Evolutionary conservation across 2,888 invertebrate genomes (phyloP), one percentile per base, ranked within the genome.

Genomic region (Micoletzkya japonica): DNA sequence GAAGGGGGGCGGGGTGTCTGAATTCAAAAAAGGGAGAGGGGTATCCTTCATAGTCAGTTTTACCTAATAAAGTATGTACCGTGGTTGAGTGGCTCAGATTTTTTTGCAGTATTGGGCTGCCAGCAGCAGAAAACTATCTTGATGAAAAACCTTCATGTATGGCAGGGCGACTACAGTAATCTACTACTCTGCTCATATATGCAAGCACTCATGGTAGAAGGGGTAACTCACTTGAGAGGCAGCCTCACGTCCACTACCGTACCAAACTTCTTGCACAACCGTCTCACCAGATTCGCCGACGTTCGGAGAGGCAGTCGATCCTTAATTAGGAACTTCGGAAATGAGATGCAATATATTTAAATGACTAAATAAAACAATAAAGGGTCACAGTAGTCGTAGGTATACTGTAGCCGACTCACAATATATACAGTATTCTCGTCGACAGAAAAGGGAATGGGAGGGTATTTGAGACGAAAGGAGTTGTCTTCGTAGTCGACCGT

Each of bases 261-360:
- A 20, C 64, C 64, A 44, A 28, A 66, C 54, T 66, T 66, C 36
- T 28, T 66, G 64, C 64, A 66, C 17, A 66, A 30, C 39, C 37
- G 34, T n/a, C 54, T 30, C 30, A 66, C 44, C 17, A 66, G 64
- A 20, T 20, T 17, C 24, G 2, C 26, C 1, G 64, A 66, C 30
- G 54, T 54, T 1, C 54, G 64, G n/a, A 36, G 54, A 36, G 64
- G 64, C 37, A 66, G 28, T 7, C 64, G 64, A 20, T 66, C 64
- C 64, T 66, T 26, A 54, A 24, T 24, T 7, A 24, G 26, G 26
- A 54, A 54, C 26, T 17, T 32, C 2, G 60, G 10, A 49, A 37
- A 28, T 14, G n/a, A 26, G 32, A 20, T 24, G 24, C 37, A 39
- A 24, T 36, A 30, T 4, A 39, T 3, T 4, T 24, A 2, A 39